phyloP scores from a whole-genome alignment of 1,140 invertebrate genomes.

The Conopomorpha cramerella region DNA sequence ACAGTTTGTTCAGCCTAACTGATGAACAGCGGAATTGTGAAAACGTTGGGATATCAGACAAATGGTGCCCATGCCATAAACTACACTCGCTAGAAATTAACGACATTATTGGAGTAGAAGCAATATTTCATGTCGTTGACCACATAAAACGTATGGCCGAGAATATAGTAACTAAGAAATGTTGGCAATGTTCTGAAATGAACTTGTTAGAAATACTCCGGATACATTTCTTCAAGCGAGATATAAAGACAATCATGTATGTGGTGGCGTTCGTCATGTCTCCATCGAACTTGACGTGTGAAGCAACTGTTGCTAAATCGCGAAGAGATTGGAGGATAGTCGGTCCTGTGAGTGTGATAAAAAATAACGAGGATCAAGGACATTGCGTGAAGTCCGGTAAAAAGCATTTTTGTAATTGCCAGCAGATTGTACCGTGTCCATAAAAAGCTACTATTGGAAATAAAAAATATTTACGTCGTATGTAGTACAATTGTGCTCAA shows the following conservation, averaged over 20 bases:
- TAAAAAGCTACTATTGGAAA: no score
- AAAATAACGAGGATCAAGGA: conserved; percentile 23
- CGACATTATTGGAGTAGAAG: conserved; percentile 26
- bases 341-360: conserved; percentile 24
- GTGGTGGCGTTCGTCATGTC: conserved; percentile 29
- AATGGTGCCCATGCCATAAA: conserved; percentile 79
- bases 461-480: no score
- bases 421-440: no score
- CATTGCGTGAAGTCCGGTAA: no score
- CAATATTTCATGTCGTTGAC: conserved; percentile 16
- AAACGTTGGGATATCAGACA: conserved; percentile 73
- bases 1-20: conserved; percentile 70
- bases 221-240: conserved; percentile 37
- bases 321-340: conserved; percentile 13
- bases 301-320: conserved; percentile 22
- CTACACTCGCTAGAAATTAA: conserved; percentile 27
- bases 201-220: conserved; percentile 20
- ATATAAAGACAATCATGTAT: conserved; percentile 19
- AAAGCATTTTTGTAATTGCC: no score
- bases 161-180: conserved; percentile 19
- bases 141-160: conserved; percentile 17
- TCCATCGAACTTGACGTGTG: conserved; percentile 28
- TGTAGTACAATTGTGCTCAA: no score
- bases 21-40: conserved; percentile 71
- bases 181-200: conserved; percentile 22